Evolutionary conservation across 2,113 vertebrate genomes (phyloP), one percentile per base, ranked within the genome.

Genomic region (Ctenomys sociabilis): DNA sequence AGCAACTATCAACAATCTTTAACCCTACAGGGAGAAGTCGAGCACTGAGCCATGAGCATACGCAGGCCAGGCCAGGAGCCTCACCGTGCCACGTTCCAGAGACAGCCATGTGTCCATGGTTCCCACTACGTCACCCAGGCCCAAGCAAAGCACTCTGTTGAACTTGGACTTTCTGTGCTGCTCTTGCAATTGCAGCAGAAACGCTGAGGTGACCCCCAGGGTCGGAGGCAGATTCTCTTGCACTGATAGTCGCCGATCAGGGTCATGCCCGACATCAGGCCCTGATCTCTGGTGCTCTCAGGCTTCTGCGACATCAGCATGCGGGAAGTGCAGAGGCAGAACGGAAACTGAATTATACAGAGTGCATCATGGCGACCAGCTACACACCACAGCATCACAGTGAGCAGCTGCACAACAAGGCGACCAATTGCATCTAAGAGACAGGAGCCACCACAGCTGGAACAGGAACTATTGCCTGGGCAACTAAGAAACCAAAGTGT

Each of bases 91-190:
- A n/a, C 28, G 28, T 52, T 13, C 59, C 57, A 1, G 43, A 91
- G 35, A 30, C 0, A 52, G 13, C 2, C 0, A 0, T 30, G 70
- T 22, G 8, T 13, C 73, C 32, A n/a, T 16, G 30, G 14, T 49
- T 59, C 77, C 66, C 26, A 63, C 54, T 24, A 19, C 9, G 6
- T 37, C 12, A 32, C 30, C 45, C 37, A 32, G 32, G 13, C 49
- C 82, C 26, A 94, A 26, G 68, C 37, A 10, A 45, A 21, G 5
- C 3, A 45, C 17, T 11, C 9, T 21, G 30, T 30, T 17, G 9
- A 11, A 75, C 24, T 6, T 45, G 21, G 52, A 91, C 37, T 61
- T 13, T 43, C 66, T 91, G n/a, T 59, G 52, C 26, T 61, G 16
- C 2, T 59, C 32, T 75, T 63, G 61, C 22, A 26, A 24, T 24